Base-by-base conservation (phyloP, 2,797 vertebrate species). In the Ataeniobius toweri region DNA sequence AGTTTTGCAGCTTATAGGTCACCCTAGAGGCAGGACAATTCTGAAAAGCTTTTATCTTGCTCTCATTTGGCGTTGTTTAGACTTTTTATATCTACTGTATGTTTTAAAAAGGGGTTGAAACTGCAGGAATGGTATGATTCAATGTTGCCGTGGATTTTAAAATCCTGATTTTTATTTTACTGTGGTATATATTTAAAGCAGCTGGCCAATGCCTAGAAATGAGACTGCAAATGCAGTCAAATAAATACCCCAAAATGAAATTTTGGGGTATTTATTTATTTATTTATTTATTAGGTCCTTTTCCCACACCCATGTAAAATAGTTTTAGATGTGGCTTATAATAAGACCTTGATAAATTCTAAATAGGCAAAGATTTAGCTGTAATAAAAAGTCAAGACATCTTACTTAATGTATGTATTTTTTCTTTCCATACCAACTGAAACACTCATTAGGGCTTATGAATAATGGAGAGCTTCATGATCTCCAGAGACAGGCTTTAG, bases 391-490 rank as follows among this genome's bases (percentile, higher is more conserved):
- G 39, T 48, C 39, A 76, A 76, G 71, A 70, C 71, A 79, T 80
- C 53, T 22, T 75, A 65, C n/a, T 22, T 63, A 70, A 71, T 80
- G 80, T 53, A 58, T 63, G 55, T 65, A 56, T 6, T 73, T 84
- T 80, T 86, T 79, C 59, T 80, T 90, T 80, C 79, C 59, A 71
- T 77, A 88, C 83, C 59, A 79, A 86, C 74, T 53, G 72, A 86
- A 81, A 78, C 72, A 81, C 50, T 83, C 75, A 87, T 90, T 90
- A 90, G 68, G 77, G 71, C 59, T 88, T 75, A 89, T 87, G 76
- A 88, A 91, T 93, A 91, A 91, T 91, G 72, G 78, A 89, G 68
- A n/a, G 61, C 76, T 75, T 83, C 79, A 75, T 55, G 84, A 83
- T 80, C 59, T 74, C 71, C 65, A 78, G 79, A 83, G 71, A 75